Base-by-base conservation (phyloP, 2,888 invertebrate genomes). In the Bombylius major region DNA sequence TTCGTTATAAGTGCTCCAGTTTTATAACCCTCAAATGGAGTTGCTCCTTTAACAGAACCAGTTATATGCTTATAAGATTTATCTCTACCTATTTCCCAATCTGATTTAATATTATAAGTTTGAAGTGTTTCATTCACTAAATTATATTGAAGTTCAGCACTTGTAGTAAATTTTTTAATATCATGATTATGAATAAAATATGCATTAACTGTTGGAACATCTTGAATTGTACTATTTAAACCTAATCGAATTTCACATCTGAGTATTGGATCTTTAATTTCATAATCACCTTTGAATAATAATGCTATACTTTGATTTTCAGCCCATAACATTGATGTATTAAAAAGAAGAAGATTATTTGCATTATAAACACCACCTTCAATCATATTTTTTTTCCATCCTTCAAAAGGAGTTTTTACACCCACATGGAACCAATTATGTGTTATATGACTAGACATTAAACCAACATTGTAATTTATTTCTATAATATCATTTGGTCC, bases 21-120 rank as follows among this genome's bases (percentile, higher is more conserved):
- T 45, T 73, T 79, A 65, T 87, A 87, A 11, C 83, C 84, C 73
- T 81, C 73, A 57, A 87, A 82, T 0, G 89, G 88, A 12, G 85
- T 84, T 3, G 80, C 70, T 34, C 87, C 70, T 5, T 78, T 78
- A 0, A 89, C 77, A 50, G 78, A 79, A 3, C 72, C 86, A 0
- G 83, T 82, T 33, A 89, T 69, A 66, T 87, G 87, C 58, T 79
- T 81, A 58, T 78, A 79, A 0, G 70, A 70, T 1, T 67, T 66
- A 42, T 79, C 79, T 55, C 77, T 77, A 44, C 80, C 74, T 2
- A 87, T 63, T 13, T 79, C 76, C 89, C 89, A 89, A 0, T 79
- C 77, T 2, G 88, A 89, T 64, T 81, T 82, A 8, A 86, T 73
- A 69, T 83, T 80, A 53, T 88, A 80, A 1, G 80, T 69, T 49